Conservation (phyloP, 2,113 vertebrate genomes). For the Tachuris rubrigastra region DNA sequence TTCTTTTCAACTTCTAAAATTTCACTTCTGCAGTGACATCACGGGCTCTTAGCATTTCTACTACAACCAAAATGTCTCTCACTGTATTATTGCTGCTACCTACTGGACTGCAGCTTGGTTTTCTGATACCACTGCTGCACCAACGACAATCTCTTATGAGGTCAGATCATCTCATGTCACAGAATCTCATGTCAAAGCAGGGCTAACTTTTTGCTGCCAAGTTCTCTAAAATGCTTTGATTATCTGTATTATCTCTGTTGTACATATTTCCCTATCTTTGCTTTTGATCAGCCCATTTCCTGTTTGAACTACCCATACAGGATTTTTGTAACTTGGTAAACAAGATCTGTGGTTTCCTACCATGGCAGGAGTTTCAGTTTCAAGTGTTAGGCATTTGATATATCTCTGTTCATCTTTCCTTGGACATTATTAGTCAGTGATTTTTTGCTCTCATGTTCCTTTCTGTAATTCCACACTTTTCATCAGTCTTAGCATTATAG, state of each 20-base stretch:
- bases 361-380: neutral
- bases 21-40: neutral
- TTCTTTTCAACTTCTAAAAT: neutral
- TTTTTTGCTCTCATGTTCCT: neutral
- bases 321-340: conserved; percentile 25
- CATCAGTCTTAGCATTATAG: neutral
- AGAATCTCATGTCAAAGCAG: neutral
- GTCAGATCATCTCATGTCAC: neutral
- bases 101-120: neutral
- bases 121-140: neutral
- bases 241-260: neutral
- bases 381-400: neutral
- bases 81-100: neutral
- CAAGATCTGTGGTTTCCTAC: conserved; percentile 43
- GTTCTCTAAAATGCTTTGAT: neutral
- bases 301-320: conserved; percentile 32
- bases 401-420: neutral
- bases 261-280: neutral
- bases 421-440: neutral
- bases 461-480: neutral
- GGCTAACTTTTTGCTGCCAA: neutral
- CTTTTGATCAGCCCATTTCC: conserved; percentile 49
- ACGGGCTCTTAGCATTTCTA: neutral
- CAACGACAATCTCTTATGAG: neutral
- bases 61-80: neutral